These are phyloP conservation scores for Stictocephala bisonia DNA, from an alignment of 2,888 invertebrate genomes.

Conservation along the genomic window DNA sequence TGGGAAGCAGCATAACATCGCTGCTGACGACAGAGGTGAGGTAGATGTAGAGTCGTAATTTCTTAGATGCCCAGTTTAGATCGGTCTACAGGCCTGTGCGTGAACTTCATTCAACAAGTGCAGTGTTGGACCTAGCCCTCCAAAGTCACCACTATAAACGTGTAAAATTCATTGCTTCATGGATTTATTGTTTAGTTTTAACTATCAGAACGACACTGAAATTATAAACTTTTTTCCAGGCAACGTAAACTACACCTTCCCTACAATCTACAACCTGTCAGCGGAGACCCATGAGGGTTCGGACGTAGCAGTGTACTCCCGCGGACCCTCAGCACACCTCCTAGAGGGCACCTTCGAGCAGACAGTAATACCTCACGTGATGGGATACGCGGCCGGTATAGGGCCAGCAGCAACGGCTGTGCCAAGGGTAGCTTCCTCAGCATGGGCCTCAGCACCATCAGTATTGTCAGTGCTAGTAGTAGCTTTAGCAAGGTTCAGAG, in stretches of 20 bases:
- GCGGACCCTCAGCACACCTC: constrained; percentile 65
- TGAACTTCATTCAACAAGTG: too few species aligned
- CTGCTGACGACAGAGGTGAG: constrained; percentile 28
- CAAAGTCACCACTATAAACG: background rate
- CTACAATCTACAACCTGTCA: background rate
- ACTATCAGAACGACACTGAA: too few species aligned
- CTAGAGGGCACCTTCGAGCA: constrained; percentile 85
- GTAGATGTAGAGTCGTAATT: background rate
- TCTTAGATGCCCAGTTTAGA: background rate
- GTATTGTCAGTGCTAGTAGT: too few species aligned
- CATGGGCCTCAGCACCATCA: too few species aligned
- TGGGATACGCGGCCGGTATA: constrained; percentile 79
- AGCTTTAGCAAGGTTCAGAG: too few species aligned
- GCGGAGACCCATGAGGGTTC: constrained; percentile 58
- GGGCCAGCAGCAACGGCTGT: constrained; percentile 65
- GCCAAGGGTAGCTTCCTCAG: too few species aligned
- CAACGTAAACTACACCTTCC: constrained; percentile 27
- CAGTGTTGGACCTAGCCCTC: background rate
- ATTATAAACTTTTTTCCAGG: background rate
- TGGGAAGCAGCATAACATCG: constrained; percentile 5
- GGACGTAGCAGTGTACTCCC: constrained; percentile 66
- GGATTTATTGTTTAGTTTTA: background rate
- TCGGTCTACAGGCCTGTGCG: too few species aligned
- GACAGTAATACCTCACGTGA: constrained; percentile 80
- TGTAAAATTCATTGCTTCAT: background rate